Conservation (phyloP, 2,113 vertebrate species). For the Euleptes europaea region DNA sequence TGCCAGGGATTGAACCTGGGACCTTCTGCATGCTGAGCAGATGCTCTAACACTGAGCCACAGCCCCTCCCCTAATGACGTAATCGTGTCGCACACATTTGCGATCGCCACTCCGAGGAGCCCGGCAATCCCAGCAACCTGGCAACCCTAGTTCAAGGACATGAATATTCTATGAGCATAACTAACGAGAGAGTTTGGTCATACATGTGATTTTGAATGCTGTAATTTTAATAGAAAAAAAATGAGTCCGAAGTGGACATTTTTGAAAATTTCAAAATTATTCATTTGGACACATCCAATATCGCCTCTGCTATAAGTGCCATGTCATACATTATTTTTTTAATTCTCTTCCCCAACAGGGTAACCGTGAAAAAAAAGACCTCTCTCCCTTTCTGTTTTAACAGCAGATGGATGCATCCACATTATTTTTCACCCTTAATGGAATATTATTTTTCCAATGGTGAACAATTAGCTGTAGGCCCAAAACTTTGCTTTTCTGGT, state of each 20-base stretch:
- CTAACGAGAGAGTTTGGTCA: background rate
- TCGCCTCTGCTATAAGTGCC: accelerated
- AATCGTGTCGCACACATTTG: too few relatives aligned
- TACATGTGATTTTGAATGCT: background rate
- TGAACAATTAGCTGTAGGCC: slow-evolving; percentile 7
- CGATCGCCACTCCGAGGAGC: too few relatives aligned
- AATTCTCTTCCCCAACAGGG: background rate
- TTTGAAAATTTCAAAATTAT: accelerated
- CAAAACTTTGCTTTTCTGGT: background rate
- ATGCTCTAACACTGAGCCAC: too few relatives aligned
- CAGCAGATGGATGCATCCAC: background rate
- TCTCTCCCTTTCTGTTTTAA: slow-evolving; percentile 18
- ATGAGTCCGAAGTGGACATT: background rate
- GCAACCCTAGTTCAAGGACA: background rate
- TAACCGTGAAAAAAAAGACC: slow-evolving; percentile 22
- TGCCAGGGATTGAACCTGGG: too few relatives aligned
- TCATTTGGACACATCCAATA: background rate
- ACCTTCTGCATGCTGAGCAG: too few relatives aligned
- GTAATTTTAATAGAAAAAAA: slow-evolving; percentile 8
- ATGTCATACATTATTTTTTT: background rate
- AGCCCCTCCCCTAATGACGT: too few relatives aligned
- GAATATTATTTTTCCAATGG: slow-evolving; percentile 29
- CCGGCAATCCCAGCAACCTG: too few relatives aligned
- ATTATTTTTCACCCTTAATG: background rate
- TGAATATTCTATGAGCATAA: background rate